phyloP scores from a whole-genome alignment of 2,888 invertebrate genomes.

The Sinotaia quadrata region DNA sequence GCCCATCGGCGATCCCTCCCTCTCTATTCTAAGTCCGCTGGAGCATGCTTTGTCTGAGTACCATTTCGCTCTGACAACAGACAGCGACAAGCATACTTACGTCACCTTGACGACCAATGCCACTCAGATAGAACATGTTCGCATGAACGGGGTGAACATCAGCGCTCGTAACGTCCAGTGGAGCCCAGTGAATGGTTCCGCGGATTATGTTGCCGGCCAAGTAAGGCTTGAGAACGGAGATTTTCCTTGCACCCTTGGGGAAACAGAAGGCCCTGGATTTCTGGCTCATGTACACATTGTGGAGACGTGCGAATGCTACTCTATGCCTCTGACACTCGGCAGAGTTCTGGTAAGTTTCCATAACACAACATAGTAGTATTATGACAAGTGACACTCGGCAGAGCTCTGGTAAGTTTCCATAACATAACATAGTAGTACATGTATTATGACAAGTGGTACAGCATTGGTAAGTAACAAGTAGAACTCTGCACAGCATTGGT shows the following conservation, averaged over 20 bases:
- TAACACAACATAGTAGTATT: too few species aligned
- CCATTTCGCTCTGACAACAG: neutral
- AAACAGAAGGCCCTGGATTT: neutral
- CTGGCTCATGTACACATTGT: constrained; percentile 14
- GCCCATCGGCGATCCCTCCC: constrained; percentile 10
- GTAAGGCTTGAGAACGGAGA: neutral
- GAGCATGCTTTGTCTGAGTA: constrained; percentile 13
- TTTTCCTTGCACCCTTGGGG: constrained; percentile 15
- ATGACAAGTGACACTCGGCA: too few species aligned
- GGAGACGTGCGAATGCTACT: constrained; percentile 6
- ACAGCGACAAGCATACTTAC: neutral
- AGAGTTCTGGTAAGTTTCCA: too few species aligned
- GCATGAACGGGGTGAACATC: constrained; percentile 5
- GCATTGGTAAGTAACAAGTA: too few species aligned
- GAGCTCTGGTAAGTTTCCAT: too few species aligned
- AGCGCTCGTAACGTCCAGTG: constrained; percentile 9
- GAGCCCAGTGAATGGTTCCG: neutral
- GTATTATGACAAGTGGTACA: too few species aligned
- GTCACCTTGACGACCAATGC: neutral
- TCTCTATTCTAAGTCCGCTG: constrained; percentile 7
- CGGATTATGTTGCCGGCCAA: constrained; percentile 9
- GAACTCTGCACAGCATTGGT: too few species aligned
- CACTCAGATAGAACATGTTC: neutral
- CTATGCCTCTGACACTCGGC: constrained; percentile 16
- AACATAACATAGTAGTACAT: too few species aligned